Percentiles rank a stretch among this genome's conserved stretches.
Conservation (phyloP, 1,140 invertebrate genomes). For the Musca vetustissima region DNA sequence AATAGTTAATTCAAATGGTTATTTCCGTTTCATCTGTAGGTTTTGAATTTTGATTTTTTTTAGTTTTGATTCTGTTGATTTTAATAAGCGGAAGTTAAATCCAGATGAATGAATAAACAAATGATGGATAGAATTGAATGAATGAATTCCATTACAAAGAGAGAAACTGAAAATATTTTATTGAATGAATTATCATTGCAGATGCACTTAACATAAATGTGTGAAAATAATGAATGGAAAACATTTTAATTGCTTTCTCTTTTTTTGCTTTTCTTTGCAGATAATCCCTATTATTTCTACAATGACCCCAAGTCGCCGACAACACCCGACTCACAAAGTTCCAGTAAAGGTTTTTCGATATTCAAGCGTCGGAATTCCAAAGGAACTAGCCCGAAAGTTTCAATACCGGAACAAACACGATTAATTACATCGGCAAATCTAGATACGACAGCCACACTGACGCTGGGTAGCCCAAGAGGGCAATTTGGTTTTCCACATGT, state of each 20-base stretch:
- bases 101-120: no score
- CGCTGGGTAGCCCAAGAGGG: constrained; percentile 49
- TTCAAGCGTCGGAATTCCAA: constrained; percentile 53
- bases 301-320: constrained; percentile 53
- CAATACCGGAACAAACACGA: constrained; percentile 47
- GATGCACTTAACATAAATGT: not conserved
- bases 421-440: constrained; percentile 54
- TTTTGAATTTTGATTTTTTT: no score
- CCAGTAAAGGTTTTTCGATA: constrained; percentile 46
- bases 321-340: constrained; percentile 50
- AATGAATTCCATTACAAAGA: no score
- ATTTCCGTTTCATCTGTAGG: no score
- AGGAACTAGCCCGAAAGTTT: constrained; percentile 41
- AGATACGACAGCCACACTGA: constrained; percentile 47
- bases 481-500: constrained; percentile 53
- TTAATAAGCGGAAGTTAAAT: not conserved
- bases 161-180: no score
- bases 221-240: not conserved
- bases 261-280: constrained; percentile 37
- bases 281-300: constrained; percentile 53
- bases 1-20: no score
- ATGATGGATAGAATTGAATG: no score
- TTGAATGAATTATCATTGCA: no score
- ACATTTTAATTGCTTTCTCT: not conserved
- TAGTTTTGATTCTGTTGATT: not conserved